Percentiles rank a stretch among this genome's conserved stretches.
phyloP scores from a whole-genome alignment of 2,797 vertebrate genomes.

The Alauda arvensis region DNA sequence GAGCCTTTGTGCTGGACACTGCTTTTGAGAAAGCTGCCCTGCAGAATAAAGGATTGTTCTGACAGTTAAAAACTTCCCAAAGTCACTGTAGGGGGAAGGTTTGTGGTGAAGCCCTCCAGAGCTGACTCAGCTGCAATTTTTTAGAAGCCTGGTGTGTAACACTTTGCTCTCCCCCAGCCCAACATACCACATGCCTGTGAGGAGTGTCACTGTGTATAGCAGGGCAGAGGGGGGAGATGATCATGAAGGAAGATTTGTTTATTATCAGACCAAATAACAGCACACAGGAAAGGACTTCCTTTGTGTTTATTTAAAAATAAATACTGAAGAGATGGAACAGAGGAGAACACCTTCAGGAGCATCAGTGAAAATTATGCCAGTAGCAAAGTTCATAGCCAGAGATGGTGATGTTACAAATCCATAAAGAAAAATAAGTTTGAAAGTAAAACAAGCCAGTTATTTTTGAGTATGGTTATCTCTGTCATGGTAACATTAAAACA shows the following conservation, averaged over 20 bases:
- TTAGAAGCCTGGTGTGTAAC: background rate
- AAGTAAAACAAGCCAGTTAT: background rate
- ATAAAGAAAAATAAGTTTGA: background rate
- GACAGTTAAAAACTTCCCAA: background rate
- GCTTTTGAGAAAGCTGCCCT: background rate
- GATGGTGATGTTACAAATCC: background rate
- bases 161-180: background rate
- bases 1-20: background rate
- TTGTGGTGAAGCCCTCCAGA: background rate
- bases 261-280: background rate
- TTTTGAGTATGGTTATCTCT: background rate
- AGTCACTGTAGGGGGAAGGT: background rate
- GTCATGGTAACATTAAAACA: background rate
- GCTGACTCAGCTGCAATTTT: background rate
- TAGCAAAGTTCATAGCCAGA: background rate
- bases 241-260: background rate
- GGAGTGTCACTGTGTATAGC: background rate
- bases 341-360: background rate
- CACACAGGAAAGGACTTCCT: background rate
- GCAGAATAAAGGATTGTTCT: background rate
- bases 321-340: background rate
- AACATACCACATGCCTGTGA: fast-evolving
- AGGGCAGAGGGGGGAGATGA: background rate
- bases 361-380: background rate
- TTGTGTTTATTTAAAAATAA: background rate